Evolutionary conservation across 2,888 invertebrate genomes (phyloP), one percentile per base, ranked within the genome.

Genomic region (Rhamphomyia laevipes): DNA sequence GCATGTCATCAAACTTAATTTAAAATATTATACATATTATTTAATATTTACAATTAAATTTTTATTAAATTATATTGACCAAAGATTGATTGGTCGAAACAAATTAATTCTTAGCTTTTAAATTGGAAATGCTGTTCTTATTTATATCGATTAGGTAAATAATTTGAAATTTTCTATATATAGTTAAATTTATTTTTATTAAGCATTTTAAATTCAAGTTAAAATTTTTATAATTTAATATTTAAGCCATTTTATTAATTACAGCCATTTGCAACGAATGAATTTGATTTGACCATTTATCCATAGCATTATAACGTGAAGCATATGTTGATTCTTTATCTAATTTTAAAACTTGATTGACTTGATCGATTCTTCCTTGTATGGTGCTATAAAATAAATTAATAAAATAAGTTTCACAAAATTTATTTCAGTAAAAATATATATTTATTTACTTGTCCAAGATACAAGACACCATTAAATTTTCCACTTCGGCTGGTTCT

Each of bases 261-360:
- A 96, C 86, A 49, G 92, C 89, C 62, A 83, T 77, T 69, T 96
- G 94, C 60, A 96, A 77, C 43, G 85, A 82, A 58, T 84, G 77
- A 56, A 96, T 78, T 74, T 95, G 94, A 68, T 84, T 80, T 52
- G 93, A 92, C 95, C 95, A 96, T 75, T 91, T 91, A 72, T 96
- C 95, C 63, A 96, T 78, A 43, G 95, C 95, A 62, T 80, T 80
- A 73, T 95, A 95, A 52, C 94, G 81, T 45, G 89, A 85, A 45
- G 88, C 88, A 63, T 86, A 84, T 55, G 84, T 79, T 46, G 85
- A 83, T 57, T 85, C 81, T 61, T 82, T 78, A 65, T 86, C 83
- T 65, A 96, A 74, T 71, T 93, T 90, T 59, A 96, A 74, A 51
- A 96, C 93, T 58, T 92, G 87, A 73, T 94, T 88, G 53, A 94